Evolutionary conservation across 1,140 invertebrate species (phyloP).

Genomic region (Belonocnema kinseyi): DNA sequence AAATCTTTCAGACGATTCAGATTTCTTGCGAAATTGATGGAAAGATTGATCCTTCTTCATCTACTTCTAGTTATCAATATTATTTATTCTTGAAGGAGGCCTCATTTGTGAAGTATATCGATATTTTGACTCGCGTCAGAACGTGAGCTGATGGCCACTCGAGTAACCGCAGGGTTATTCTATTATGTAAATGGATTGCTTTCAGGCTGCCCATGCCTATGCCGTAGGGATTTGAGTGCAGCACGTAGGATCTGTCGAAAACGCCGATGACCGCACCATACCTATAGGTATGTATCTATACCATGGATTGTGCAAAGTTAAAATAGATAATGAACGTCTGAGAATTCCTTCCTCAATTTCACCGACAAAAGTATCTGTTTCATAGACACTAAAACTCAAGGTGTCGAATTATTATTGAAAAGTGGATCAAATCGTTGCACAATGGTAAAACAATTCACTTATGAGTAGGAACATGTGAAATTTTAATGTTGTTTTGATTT

Average conservation of each 20-base stretch:
- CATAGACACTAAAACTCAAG: no score
- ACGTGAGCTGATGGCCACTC: background rate
- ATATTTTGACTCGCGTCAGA: background rate
- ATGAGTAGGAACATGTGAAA: no score
- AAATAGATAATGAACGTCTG: background rate
- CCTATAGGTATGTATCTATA: background rate
- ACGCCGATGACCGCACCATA: slow-evolving; percentile 1
- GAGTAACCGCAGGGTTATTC: slow-evolving; percentile 11
- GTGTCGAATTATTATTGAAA: no score
- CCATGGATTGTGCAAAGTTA: background rate
- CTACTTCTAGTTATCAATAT: background rate
- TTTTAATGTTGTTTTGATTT: no score
- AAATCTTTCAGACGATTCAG: slow-evolving; percentile 12
- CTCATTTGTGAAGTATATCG: background rate
- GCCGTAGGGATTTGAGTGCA: background rate
- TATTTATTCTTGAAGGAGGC: background rate
- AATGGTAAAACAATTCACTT: no score
- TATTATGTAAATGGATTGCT: slow-evolving; percentile 27
- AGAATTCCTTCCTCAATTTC: background rate
- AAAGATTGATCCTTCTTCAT: slow-evolving; percentile 9
- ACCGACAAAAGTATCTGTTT: no score
- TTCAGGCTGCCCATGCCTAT: no score
- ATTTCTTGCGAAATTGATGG: slow-evolving; percentile 9
- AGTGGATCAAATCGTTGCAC: no score
- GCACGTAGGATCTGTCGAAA: slow-evolving; percentile 11